Base-by-base conservation (phyloP, 2,888 invertebrate species). In the Kryphioiulus occultus region DNA sequence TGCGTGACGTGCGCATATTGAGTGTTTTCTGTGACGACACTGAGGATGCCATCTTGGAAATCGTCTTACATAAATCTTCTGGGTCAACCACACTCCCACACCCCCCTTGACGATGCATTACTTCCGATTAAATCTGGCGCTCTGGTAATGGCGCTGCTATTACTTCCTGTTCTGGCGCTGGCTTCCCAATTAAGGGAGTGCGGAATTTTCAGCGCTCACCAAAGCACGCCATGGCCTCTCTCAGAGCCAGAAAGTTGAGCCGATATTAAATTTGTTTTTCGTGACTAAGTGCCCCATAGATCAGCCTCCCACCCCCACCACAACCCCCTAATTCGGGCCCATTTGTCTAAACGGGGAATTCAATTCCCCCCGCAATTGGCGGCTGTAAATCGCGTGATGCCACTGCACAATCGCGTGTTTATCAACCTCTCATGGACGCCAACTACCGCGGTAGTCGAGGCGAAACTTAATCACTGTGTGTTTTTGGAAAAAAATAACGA, bases 231-330 rank as follows among this genome's bases (percentile, higher is more conserved):
- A 68, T 26, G 68, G 68, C n/a, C n/a, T 22, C n/a, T n/a, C 59
- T 59, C 59, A n/a, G 10, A 59, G 22, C 59, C n/a, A 5, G 59
- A 26, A 68, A 68, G 26, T 22, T 68, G 22, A 68, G n/a, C 68
- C 68, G 68, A 68, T 68, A 68, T 68, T 68, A 68, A 68, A 68
- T 68, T 68, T 68, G 68, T 68, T 68, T 68, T 68, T 68, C 68
- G 68, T 68, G 68, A 68, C 68, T 68, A 68, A 68, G 68, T 68
- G 68, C 26, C 26, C 35, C 68, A 26, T 68, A 68, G 68, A 68
- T 68, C 26, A 68, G 26, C 26, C 68, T n/a, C n/a, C n/a, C 2
- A 53, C n/a, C 7, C 53, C 44, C 44, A 12, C 15, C 44, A 19
- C 12, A 9, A 26, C 68, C 68, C 12, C 68, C 68, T 26, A 68